A percentile compares a stretch with the other conserved stretches of the same genome.
These are phyloP conservation scores for Heliconius himera DNA, from an alignment of 1,140 invertebrate species.

Conservation along the genomic window DNA sequence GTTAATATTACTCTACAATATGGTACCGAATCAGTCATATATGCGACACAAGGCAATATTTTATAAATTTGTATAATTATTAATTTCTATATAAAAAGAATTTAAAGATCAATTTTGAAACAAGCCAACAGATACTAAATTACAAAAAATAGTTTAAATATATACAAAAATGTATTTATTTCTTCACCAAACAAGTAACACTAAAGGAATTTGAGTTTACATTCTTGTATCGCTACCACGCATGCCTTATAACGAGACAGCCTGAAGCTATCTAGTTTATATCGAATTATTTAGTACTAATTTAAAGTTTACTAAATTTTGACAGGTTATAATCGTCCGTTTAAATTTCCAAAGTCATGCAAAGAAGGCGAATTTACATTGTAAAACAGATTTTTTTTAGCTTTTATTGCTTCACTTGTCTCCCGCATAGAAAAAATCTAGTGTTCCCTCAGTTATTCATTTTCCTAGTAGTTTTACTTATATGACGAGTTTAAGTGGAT, in stretches of 20 bases:
- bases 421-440: background rate
- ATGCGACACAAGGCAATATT: too few relatives aligned
- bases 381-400: conserved; percentile 15
- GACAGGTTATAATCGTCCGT: conserved; percentile 42
- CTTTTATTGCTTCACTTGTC: background rate
- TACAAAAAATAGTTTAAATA: too few relatives aligned
- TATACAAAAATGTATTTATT: conserved; percentile 6
- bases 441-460: background rate
- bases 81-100: too few relatives aligned
- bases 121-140: too few relatives aligned
- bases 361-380: conserved; percentile 41
- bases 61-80: too few relatives aligned
- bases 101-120: too few relatives aligned
- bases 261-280: conserved; percentile 35
- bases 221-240: conserved; percentile 55
- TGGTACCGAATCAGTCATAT: background rate
- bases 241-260: conserved; percentile 53
- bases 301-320: conserved; percentile 20
- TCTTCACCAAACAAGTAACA: background rate
- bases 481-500: too few relatives aligned
- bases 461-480: background rate
- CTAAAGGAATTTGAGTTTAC: conserved; percentile 9
- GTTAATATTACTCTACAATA: background rate
- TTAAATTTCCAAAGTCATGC: conserved; percentile 34
- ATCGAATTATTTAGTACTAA: conserved; percentile 36